Evolutionary conservation across 2,888 invertebrate genomes (phyloP).

Genomic region (Prosapia bicincta): DNA sequence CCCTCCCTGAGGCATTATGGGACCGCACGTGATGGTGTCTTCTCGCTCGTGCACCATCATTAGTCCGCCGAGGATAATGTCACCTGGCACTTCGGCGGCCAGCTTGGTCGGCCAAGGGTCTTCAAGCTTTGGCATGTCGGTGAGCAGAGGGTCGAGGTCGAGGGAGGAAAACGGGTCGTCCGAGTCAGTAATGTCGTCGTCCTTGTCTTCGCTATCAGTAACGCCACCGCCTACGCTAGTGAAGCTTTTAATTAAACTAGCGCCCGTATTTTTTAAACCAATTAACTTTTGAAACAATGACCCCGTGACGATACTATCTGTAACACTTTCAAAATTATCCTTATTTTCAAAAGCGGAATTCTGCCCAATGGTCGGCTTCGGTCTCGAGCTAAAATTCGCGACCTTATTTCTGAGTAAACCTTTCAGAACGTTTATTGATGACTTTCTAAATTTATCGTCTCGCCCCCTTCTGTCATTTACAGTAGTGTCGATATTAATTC

Average conservation of each 20-base stretch:
- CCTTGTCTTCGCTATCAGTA: neutral
- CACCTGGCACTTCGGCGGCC: conserved; percentile 82
- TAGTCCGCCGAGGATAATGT: conserved; percentile 81
- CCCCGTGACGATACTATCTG: neutral
- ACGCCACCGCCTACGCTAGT: neutral
- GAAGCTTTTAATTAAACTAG: neutral
- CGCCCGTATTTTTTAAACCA: neutral
- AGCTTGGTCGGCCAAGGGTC: conserved; percentile 73
- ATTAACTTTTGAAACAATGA: neutral
- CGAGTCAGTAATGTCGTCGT: neutral
- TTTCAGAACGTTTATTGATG: neutral
- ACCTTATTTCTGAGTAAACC: neutral
- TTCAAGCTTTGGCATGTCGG: neutral
- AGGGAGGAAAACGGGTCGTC: neutral
- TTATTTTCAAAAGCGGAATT: neutral
- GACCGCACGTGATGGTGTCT: conserved; percentile 82
- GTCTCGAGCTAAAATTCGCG: neutral
- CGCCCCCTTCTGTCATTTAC: neutral
- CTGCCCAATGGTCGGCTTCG: neutral
- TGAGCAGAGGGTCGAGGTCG: neutral
- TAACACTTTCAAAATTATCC: neutral
- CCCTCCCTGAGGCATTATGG: conserved; percentile 88
- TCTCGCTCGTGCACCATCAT: conserved; percentile 95
- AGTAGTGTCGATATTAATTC: neutral
- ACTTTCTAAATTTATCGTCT: neutral